A percentile compares a stretch with the other conserved stretches of the same genome.
These are phyloP conservation scores for Lithobates sylvaticus DNA, from an alignment of 2,797 vertebrate species.

Conservation along the genomic window DNA sequence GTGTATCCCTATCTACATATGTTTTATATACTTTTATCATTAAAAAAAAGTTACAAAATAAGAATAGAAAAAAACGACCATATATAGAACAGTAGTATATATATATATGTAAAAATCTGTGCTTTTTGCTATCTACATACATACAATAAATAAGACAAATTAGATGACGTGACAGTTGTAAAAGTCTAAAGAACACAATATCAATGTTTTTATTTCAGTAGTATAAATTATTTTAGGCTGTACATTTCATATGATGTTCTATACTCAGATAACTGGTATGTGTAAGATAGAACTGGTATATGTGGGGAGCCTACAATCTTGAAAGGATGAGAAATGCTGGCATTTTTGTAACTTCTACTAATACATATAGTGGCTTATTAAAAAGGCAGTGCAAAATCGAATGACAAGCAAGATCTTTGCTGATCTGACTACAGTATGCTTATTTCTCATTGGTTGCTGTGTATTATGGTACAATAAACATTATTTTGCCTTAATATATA, in stretches of 20 bases:
- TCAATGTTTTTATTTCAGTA: background rate
- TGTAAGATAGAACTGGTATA: no score
- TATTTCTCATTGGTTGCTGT: no score
- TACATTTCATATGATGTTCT: no score
- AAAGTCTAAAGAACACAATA: background rate
- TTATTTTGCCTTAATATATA: no score
- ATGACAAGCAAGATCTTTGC: no score
- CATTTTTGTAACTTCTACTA: no score
- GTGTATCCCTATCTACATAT: slow-evolving; percentile 37
- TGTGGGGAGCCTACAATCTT: no score
- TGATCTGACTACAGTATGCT: no score
- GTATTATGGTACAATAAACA: no score
- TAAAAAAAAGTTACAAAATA: background rate
- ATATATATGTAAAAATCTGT: background rate
- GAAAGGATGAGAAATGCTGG: background rate
- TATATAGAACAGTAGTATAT: background rate
- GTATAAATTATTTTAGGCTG: background rate
- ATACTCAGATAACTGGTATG: background rate
- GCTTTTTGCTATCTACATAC: slow-evolving; percentile 38
- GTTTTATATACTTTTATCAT: background rate
- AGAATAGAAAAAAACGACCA: background rate
- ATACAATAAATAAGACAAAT: slow-evolving; percentile 38
- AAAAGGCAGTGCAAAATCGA: no score
- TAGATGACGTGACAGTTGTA: background rate
- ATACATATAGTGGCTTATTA: no score